Percentiles rank a stretch among this genome's conserved stretches.
phyloP scores from a whole-genome alignment of 2,113 vertebrate species.

The Sylvia atricapilla region DNA sequence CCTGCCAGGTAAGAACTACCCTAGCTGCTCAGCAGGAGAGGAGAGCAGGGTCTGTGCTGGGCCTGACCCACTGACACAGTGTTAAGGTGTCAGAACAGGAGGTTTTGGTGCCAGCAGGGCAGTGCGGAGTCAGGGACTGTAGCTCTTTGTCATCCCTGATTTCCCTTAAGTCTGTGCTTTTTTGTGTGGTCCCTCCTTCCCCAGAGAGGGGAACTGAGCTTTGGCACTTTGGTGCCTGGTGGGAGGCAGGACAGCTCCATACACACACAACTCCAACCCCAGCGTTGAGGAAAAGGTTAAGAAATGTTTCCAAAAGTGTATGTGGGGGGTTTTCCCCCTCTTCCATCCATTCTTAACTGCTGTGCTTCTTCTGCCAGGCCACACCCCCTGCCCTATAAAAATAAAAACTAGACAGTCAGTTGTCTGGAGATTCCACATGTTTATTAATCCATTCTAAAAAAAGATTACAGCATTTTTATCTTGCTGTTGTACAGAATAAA shows the following conservation, averaged over 20 bases:
- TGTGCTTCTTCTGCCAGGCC: neutral
- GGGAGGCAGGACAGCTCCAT: neutral
- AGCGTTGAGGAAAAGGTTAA: neutral
- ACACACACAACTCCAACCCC: neutral
- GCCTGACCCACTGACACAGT: accelerated
- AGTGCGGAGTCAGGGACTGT: accelerated
- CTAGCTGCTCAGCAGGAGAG: neutral
- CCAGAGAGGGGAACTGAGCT: neutral
- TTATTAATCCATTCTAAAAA: constrained; percentile 42
- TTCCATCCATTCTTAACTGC: neutral
- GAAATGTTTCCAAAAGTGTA: neutral
- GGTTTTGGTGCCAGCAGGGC: neutral
- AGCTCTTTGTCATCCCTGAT: accelerated
- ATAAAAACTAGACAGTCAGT: neutral
- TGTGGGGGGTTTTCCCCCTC: accelerated
- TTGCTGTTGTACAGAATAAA: constrained; percentile 53
- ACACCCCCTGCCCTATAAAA: neutral
- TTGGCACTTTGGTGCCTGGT: too few species aligned
- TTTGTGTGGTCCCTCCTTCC: neutral
- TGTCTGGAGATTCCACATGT: constrained; percentile 16
- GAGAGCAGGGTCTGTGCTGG: neutral
- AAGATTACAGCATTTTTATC: constrained; percentile 9
- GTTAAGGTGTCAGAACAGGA: neutral
- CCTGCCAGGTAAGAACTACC: neutral
- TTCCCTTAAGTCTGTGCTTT: neutral